Conservation (phyloP, 2,888 invertebrate species). For the Stenoptilia bipunctidactyla region DNA sequence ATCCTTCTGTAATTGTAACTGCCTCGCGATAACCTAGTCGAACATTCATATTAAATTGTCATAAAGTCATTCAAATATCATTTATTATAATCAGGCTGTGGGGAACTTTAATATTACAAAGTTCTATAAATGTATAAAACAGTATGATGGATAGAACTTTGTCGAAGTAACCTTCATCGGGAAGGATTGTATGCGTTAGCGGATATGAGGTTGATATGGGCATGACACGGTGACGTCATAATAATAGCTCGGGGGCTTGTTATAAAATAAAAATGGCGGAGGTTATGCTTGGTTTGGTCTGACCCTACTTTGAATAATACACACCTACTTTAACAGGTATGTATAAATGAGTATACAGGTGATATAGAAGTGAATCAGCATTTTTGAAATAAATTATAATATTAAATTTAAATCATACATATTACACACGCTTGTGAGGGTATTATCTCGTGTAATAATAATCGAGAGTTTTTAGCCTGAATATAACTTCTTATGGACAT, state of each 20-base stretch:
- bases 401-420: too few relatives aligned
- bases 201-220: slow-evolving; percentile 61
- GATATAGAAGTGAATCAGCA: not conserved
- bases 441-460: too few relatives aligned
- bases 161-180: not conserved
- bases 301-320: slow-evolving; percentile 29
- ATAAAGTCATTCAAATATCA: slow-evolving; percentile 49
- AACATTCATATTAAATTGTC: slow-evolving; percentile 59
- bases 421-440: too few relatives aligned
- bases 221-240: slow-evolving; percentile 61
- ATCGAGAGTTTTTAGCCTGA: too few relatives aligned
- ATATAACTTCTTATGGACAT: too few relatives aligned
- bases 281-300: slow-evolving; percentile 52
- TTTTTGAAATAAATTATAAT: too few relatives aligned
- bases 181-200: slow-evolving; percentile 24
- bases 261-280: slow-evolving; percentile 58
- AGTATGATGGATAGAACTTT: not conserved
- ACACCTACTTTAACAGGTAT: not conserved
- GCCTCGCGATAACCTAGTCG: slow-evolving; percentile 39
- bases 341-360: not conserved
- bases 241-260: slow-evolving; percentile 60
- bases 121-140: slow-evolving; percentile 19
- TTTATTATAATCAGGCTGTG: slow-evolving; percentile 41
- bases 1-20: slow-evolving; percentile 46
- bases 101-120: slow-evolving; percentile 20